Evolutionary conservation across 2,888 invertebrate genomes (phyloP).

Genomic region (Heliconius hortense): DNA sequence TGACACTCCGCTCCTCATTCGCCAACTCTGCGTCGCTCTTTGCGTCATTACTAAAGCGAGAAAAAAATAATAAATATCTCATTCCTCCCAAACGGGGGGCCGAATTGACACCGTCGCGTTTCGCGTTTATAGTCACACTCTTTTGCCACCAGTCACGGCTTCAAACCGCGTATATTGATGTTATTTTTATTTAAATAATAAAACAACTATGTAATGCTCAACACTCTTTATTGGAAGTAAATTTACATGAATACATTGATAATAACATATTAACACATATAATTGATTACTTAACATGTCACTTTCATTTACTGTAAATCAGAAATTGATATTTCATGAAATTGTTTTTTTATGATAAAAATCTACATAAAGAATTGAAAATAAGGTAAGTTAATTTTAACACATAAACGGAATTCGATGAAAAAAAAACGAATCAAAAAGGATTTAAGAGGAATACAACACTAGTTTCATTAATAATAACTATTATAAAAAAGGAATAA

Average conservation of each 20-base stretch:
- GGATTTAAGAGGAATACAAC: not conserved
- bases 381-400: too few species aligned
- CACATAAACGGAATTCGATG: not conserved
- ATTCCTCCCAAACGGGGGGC: too few species aligned
- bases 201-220: slow-evolving; percentile 52
- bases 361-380: not conserved
- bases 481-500: slow-evolving; percentile 12
- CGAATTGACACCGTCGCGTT: too few species aligned
- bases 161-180: not conserved
- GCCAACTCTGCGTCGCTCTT: too few species aligned
- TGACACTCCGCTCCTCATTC: too few species aligned
- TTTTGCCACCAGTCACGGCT: not conserved
- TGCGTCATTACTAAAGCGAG: too few species aligned
- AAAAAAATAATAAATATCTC: too few species aligned
- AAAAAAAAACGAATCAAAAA: not conserved
- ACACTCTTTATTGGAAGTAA: slow-evolving; percentile 66
- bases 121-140: too few species aligned
- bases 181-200: not conserved
- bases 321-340: not conserved
- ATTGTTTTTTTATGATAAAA: not conserved
- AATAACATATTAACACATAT: slow-evolving; percentile 35
- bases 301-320: not conserved
- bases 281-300: not conserved
- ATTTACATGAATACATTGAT: slow-evolving; percentile 47
- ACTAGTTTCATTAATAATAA: not conserved